A percentile compares a stretch with the other conserved stretches of the same genome.
Evolutionary conservation across 2,888 invertebrate species (phyloP).

Genomic region (Coelinius sp.): DNA sequence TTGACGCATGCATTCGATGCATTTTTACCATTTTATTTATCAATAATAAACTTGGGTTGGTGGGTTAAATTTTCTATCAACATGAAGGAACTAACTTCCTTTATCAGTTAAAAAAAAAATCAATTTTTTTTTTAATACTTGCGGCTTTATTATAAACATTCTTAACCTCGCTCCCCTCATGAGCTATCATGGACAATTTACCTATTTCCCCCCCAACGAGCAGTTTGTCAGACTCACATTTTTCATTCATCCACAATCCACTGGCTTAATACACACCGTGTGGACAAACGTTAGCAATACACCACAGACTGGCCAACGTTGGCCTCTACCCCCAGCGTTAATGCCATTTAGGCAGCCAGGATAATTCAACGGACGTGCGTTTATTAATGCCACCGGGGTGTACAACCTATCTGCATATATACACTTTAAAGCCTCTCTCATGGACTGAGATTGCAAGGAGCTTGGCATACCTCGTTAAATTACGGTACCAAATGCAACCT

Average conservation of each 20-base stretch:
- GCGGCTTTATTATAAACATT: too few relatives aligned
- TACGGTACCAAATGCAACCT: constrained; percentile 45
- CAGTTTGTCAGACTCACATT: constrained; percentile 17
- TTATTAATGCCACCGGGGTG: constrained; percentile 46
- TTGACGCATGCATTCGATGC: too few relatives aligned
- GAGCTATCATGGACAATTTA: too few relatives aligned
- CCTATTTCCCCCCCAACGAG: too few relatives aligned
- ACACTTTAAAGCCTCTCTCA: constrained; percentile 26
- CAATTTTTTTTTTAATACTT: too few relatives aligned
- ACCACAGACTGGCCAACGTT: background rate
- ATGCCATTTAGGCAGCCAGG: constrained; percentile 54
- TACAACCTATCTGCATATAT: constrained; percentile 18
- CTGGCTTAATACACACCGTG: constrained; percentile 12
- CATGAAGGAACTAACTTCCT: too few relatives aligned
- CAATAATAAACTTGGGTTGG: too few relatives aligned
- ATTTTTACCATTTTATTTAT: too few relatives aligned
- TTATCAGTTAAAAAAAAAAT: too few relatives aligned
- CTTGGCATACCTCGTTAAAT: constrained; percentile 45
- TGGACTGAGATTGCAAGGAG: constrained; percentile 25
- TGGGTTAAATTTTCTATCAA: too few relatives aligned
- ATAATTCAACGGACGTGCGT: constrained; percentile 48
- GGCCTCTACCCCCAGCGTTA: constrained; percentile 34
- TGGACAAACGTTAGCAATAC: constrained; percentile 26
- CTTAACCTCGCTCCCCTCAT: too few relatives aligned
- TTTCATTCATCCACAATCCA: background rate